Evolutionary conservation across 2,888 invertebrate genomes (phyloP).

Genomic region (Muschampia plurimacula): DNA sequence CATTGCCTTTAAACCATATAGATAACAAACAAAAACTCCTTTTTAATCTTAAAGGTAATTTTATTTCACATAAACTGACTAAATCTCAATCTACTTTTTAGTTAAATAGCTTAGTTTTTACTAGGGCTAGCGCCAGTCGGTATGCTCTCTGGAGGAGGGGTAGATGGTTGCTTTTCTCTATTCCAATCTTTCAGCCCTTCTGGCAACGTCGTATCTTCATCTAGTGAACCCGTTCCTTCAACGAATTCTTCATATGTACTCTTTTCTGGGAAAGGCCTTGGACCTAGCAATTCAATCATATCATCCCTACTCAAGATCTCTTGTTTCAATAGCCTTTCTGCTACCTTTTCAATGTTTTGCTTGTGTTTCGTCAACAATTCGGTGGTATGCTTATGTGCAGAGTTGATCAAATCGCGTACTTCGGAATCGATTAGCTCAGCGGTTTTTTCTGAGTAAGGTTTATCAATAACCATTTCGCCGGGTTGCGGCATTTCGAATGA

Average conservation of each 20-base stretch:
- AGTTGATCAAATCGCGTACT: slow-evolving; percentile 85
- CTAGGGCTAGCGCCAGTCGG: slow-evolving; percentile 56
- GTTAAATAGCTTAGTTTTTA: slow-evolving; percentile 66
- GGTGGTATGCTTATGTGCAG: slow-evolving; percentile 93
- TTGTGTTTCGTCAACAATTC: slow-evolving; percentile 92
- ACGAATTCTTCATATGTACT: slow-evolving; percentile 99
- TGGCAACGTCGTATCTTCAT: slow-evolving; percentile 97
- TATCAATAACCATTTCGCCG: slow-evolving; percentile 96
- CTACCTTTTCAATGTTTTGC: slow-evolving; percentile 94
- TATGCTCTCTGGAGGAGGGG: slow-evolving; percentile 61
- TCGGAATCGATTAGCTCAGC: slow-evolving; percentile 98
- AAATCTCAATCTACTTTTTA: slow-evolving; percentile 58
- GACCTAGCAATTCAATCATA: slow-evolving; percentile 98
- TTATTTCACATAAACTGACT: slow-evolving; percentile 74
- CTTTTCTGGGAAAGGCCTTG: slow-evolving; percentile 98
- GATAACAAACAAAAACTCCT: slow-evolving; percentile 59
- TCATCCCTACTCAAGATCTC: slow-evolving; percentile 98
- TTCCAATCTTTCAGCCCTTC: slow-evolving; percentile 99
- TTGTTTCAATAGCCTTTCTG: slow-evolving; percentile 95
- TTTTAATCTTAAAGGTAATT: slow-evolving; percentile 75
- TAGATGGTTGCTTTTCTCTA: slow-evolving; percentile 82
- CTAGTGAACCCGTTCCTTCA: slow-evolving; percentile 98
- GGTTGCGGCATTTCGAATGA: slow-evolving; percentile 98
- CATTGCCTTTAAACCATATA: not conserved
- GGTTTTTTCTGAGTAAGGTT: slow-evolving; percentile 99